These are phyloP conservation scores for Coptodon bakossiorum DNA, from an alignment of 2,113 vertebrate species.

Conservation along the genomic window DNA sequence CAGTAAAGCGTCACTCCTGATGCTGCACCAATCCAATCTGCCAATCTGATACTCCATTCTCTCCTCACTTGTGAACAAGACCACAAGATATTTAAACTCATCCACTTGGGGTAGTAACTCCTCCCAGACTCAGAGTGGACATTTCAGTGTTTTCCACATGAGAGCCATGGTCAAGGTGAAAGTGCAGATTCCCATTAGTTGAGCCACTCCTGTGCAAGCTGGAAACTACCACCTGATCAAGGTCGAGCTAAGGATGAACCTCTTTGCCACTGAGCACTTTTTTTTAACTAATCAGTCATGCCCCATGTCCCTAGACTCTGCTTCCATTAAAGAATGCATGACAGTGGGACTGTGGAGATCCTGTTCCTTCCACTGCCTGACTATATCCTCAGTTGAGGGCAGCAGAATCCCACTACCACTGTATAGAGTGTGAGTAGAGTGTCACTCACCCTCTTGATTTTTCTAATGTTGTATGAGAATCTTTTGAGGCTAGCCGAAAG, in stretches of 20 bases:
- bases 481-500: neutral
- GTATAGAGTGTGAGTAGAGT: neutral
- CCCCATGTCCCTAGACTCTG: neutral
- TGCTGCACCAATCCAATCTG: neutral
- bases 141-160: rapidly evolving
- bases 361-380: neutral
- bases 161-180: neutral
- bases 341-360: neutral
- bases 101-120: neutral
- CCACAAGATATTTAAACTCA: neutral
- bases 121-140: rapidly evolving
- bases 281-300: neutral
- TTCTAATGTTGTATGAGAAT: neutral
- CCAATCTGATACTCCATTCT: neutral
- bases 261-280: neutral
- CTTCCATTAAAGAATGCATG: neutral
- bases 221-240: neutral
- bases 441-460: neutral
- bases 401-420: neutral
- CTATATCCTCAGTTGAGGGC: neutral
- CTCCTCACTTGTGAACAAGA: neutral
- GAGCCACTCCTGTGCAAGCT: neutral
- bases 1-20: neutral
- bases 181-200: neutral
- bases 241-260: neutral